Evolutionary conservation across 1,140 invertebrate species (phyloP).

Genomic region (Saccostrea cuccullata): DNA sequence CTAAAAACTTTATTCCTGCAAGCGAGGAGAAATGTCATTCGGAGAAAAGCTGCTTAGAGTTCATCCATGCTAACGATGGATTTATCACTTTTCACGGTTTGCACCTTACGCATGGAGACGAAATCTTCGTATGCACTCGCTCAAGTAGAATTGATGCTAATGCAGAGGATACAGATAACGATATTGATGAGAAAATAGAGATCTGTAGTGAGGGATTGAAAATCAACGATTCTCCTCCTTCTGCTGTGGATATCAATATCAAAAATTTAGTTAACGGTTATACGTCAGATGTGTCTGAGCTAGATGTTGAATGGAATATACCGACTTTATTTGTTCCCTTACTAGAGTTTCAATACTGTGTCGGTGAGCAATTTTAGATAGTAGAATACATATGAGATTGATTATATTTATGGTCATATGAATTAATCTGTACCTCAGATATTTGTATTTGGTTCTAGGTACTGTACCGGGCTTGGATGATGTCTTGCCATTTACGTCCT

Average conservation of each 20-base stretch:
- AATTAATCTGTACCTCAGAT: too few relatives aligned
- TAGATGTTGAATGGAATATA: neutral
- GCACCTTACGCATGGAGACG: neutral
- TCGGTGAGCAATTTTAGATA: neutral
- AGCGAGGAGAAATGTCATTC: neutral
- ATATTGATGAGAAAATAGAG: neutral
- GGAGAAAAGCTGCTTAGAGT: neutral
- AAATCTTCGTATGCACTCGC: neutral
- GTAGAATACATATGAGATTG: neutral
- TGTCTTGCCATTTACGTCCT: neutral
- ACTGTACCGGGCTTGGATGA: neutral
- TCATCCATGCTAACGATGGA: neutral
- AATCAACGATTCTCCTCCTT: neutral
- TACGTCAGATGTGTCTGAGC: neutral
- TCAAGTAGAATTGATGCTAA: neutral
- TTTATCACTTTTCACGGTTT: neutral
- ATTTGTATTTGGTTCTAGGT: neutral
- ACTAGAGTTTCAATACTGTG: conserved; percentile 7
- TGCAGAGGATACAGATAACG: neutral
- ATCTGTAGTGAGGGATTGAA: neutral
- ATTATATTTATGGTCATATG: too few relatives aligned
- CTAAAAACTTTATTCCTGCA: neutral
- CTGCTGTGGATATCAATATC: neutral
- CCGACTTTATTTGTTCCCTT: neutral
- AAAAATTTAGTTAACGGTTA: neutral